Evolutionary conservation across 2,888 invertebrate genomes (phyloP).

Genomic region (Orthosia cruda): DNA sequence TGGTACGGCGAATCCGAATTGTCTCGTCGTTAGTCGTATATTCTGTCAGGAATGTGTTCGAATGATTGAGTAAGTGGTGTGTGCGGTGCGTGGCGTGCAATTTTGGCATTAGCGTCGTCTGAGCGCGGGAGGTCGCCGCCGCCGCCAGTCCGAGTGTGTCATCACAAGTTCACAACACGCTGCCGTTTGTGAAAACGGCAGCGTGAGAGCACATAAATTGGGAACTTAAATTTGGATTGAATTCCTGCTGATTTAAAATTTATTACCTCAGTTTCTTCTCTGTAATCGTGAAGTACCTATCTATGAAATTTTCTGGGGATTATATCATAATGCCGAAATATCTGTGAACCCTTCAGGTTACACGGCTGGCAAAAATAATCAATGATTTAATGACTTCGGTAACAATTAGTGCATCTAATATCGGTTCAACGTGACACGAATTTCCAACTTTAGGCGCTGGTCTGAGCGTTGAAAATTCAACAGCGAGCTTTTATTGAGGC

Average conservation of each 20-base stretch:
- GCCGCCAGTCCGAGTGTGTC: conserved; percentile 15
- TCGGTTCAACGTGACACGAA: background rate
- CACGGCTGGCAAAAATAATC: no score
- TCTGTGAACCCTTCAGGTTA: no score
- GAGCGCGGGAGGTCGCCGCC: conserved; percentile 31
- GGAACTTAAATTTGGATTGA: no score
- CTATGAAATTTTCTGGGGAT: no score
- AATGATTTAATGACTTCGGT: no score
- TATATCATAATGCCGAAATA: no score
- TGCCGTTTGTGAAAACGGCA: background rate
- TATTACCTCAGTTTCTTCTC: no score
- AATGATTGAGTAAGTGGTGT: conserved; percentile 38
- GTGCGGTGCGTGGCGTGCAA: conserved; percentile 5
- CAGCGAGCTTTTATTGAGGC: background rate
- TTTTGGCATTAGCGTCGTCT: conserved; percentile 33
- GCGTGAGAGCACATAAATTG: background rate
- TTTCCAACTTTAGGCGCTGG: background rate
- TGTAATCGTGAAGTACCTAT: no score
- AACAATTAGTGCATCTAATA: background rate
- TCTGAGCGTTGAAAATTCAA: background rate
- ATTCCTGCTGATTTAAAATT: no score
- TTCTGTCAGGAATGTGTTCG: conserved; percentile 26
- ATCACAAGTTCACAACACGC: conserved; percentile 10
- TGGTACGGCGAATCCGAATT: background rate
- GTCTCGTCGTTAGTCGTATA: background rate